Evolutionary conservation across 2,113 vertebrate species (phyloP).

Genomic region (Centropus unirufus): DNA sequence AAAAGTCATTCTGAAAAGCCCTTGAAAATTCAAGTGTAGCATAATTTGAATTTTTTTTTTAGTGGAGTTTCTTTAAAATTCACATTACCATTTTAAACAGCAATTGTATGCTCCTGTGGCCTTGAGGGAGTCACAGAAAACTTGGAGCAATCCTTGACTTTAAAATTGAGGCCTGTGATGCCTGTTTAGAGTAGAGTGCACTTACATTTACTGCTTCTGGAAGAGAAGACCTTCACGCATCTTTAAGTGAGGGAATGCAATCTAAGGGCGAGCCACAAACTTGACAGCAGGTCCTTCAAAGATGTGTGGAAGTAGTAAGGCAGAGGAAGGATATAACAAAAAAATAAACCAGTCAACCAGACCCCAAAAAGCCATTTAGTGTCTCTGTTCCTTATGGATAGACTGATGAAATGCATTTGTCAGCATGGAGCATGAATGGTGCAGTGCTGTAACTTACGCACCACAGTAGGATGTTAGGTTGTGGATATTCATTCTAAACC

Average conservation of each 20-base stretch:
- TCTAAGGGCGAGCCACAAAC: not conserved
- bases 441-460: not conserved
- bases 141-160: not conserved
- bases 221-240: not conserved
- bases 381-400: not conserved
- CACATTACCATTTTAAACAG: not conserved
- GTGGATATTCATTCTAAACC: not conserved
- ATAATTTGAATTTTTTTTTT: not conserved
- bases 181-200: not conserved
- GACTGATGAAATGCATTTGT: not conserved
- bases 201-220: not conserved
- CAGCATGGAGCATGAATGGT: not conserved
- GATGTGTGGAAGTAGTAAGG: not conserved
- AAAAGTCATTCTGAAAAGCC: not conserved
- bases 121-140: not conserved
- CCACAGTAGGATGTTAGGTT: rapidly evolving
- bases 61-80: not conserved
- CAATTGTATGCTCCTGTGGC: not conserved
- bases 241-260: not conserved
- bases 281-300: not conserved
- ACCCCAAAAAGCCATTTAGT: not conserved
- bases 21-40: not conserved
- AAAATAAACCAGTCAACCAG: not conserved
- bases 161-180: not conserved
- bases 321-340: not conserved